These are phyloP conservation scores for Emmelina monodactyla DNA, from an alignment of 2,888 invertebrate genomes.

Conservation along the genomic window DNA sequence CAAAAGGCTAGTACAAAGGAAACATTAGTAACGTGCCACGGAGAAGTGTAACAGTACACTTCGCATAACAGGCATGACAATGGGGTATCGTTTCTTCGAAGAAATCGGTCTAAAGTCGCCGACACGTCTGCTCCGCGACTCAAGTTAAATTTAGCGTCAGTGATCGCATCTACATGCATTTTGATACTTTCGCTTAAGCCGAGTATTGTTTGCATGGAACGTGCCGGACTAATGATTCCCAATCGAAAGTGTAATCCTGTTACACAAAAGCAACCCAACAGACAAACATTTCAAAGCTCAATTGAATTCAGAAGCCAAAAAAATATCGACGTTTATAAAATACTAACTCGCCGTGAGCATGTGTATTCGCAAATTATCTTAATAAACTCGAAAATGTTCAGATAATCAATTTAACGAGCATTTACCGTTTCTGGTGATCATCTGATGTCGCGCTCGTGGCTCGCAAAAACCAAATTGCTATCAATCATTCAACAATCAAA, in stretches of 20 bases:
- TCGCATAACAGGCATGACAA: constrained; percentile 55
- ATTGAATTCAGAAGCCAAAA: too few relatives aligned
- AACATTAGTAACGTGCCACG: constrained; percentile 46
- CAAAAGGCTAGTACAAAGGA: constrained; percentile 30
- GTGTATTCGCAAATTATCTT: too few relatives aligned
- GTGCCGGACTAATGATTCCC: too few relatives aligned
- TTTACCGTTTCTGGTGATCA: not conserved
- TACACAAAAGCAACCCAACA: too few relatives aligned
- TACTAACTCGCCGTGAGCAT: too few relatives aligned
- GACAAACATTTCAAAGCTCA: too few relatives aligned
- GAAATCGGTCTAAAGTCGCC: constrained; percentile 32
- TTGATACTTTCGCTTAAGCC: constrained; percentile 16
- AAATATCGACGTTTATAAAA: too few relatives aligned
- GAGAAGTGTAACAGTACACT: constrained; percentile 55
- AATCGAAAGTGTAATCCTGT: too few relatives aligned
- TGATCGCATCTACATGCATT: constrained; percentile 44
- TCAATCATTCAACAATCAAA: not conserved
- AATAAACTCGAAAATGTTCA: too few relatives aligned
- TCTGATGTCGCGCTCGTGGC: not conserved
- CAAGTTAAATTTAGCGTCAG: constrained; percentile 61
- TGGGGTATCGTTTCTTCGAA: constrained; percentile 55
- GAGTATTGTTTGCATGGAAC: too few relatives aligned
- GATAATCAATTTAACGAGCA: too few relatives aligned
- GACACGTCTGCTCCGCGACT: constrained; percentile 30
- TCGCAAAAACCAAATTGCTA: not conserved